Evolutionary conservation across 2,797 vertebrate species (phyloP).

Genomic region (Aldrovandia affinis): DNA sequence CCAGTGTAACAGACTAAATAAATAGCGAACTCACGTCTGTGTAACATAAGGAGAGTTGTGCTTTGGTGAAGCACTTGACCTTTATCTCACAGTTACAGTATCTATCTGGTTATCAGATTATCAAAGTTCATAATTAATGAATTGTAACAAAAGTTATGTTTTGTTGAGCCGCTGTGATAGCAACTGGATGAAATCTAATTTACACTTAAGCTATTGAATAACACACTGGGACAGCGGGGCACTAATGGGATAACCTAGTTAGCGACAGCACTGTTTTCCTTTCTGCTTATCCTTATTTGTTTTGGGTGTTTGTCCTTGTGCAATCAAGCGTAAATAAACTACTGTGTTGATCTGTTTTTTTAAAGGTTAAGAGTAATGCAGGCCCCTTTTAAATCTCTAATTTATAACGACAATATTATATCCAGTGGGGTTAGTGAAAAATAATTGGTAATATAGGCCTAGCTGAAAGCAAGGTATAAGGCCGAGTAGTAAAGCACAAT

Average conservation of each 20-base stretch:
- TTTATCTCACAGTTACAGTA: slow-evolving; percentile 53
- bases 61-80: slow-evolving; percentile 64
- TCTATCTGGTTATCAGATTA: slow-evolving; percentile 59
- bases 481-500: neutral
- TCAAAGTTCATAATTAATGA: slow-evolving; percentile 65
- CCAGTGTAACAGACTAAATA: slow-evolving; percentile 32
- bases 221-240: slow-evolving; percentile 61
- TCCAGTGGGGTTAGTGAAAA: neutral
- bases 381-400: slow-evolving; percentile 11
- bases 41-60: slow-evolving; percentile 50
- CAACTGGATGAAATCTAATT: slow-evolving; percentile 65
- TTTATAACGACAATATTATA: slow-evolving; percentile 15
- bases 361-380: slow-evolving; percentile 17
- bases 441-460: neutral
- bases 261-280: slow-evolving; percentile 52
- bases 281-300: slow-evolving; percentile 71
- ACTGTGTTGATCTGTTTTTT: slow-evolving; percentile 37
- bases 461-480: neutral
- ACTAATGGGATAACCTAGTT: slow-evolving; percentile 70
- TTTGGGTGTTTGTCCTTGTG: slow-evolving; percentile 70
- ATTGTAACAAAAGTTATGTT: slow-evolving; percentile 57
- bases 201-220: slow-evolving; percentile 64
- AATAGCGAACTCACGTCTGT: slow-evolving; percentile 19
- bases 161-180: slow-evolving; percentile 52
- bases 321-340: slow-evolving; percentile 59